A percentile compares a stretch with the other conserved stretches of the same genome.
Evolutionary conservation across 2,888 invertebrate genomes (phyloP).

Genomic region (Trileptium ribeirensis): DNA sequence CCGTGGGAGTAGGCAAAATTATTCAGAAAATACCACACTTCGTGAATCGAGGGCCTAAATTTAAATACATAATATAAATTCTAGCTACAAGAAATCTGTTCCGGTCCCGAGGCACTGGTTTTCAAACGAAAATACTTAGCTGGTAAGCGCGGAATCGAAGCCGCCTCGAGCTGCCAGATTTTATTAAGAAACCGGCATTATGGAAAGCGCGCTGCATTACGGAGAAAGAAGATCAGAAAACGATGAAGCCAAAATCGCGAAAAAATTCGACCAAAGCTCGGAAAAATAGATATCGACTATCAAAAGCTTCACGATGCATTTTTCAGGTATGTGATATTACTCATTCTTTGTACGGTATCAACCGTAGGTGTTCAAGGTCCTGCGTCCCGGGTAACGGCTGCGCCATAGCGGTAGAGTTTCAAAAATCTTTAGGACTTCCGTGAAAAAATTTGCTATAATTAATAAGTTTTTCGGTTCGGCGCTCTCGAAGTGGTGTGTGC

Average conservation of each 20-base stretch:
- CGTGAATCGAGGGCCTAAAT: too few relatives aligned
- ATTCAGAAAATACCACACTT: too few relatives aligned
- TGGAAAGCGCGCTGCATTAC: slow-evolving; percentile 98
- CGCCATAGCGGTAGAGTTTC: too few relatives aligned
- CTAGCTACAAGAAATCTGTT: slow-evolving; percentile 81
- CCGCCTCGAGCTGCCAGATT: slow-evolving; percentile 97
- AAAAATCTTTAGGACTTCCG: too few relatives aligned
- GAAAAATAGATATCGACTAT: slow-evolving; percentile 99
- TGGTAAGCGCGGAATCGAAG: slow-evolving; percentile 97
- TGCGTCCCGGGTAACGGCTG: too few relatives aligned
- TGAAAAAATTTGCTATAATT: too few relatives aligned
- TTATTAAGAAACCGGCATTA: slow-evolving; percentile 97
- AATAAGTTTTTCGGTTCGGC: too few relatives aligned
- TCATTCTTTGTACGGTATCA: neutral
- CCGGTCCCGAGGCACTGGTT: slow-evolving; percentile 96
- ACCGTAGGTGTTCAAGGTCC: too few relatives aligned
- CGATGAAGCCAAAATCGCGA: slow-evolving; percentile 91
- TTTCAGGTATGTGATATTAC: slow-evolving; percentile 65
- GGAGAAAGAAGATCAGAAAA: slow-evolving; percentile 91
- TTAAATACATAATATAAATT: slow-evolving; percentile 27
- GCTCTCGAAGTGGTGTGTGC: too few relatives aligned
- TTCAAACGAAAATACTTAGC: slow-evolving; percentile 91
- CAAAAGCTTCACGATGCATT: slow-evolving; percentile 98
- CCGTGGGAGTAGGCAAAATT: too few relatives aligned
- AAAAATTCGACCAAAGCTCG: slow-evolving; percentile 88